A percentile compares a stretch with the other conserved stretches of the same genome.
phyloP scores from a whole-genome alignment of 2,113 vertebrate species.

The Cichladusa arquata region DNA sequence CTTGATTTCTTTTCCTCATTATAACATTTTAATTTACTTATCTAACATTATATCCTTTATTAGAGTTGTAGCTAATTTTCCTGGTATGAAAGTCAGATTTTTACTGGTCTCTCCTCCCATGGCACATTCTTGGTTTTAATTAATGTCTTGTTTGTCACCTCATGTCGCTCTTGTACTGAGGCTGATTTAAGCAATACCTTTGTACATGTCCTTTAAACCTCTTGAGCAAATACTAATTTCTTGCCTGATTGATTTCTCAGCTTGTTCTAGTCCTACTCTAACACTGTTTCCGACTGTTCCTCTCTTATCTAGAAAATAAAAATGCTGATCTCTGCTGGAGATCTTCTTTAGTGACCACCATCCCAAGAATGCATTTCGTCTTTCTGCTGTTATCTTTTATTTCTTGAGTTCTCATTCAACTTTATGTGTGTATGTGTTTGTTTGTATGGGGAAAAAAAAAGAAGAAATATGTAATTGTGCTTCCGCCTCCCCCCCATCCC shows the following conservation, averaged over 20 bases:
- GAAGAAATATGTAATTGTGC: background rate
- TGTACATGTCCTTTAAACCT: background rate
- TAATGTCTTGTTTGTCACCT: background rate
- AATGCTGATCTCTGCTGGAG: background rate
- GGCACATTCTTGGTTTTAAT: background rate
- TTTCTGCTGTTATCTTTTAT: background rate
- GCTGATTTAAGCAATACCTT: background rate
- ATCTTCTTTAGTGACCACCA: background rate
- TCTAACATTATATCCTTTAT: background rate
- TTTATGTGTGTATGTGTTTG: background rate
- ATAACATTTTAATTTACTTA: background rate
- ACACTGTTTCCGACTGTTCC: background rate
- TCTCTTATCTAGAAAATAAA: background rate
- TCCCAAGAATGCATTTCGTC: background rate
- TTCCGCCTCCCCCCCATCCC: background rate
- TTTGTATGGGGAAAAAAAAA: background rate
- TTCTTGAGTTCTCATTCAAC: background rate
- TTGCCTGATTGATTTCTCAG: background rate
- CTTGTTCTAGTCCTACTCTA: background rate
- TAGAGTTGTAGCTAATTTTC: background rate
- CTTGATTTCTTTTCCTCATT: background rate
- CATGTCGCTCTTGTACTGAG: background rate
- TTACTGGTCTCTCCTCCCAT: background rate
- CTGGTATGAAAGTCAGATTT: background rate
- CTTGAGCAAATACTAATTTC: background rate